Base-by-base conservation (phyloP, 1,140 invertebrate species). In the Leptopilina clavipes region DNA sequence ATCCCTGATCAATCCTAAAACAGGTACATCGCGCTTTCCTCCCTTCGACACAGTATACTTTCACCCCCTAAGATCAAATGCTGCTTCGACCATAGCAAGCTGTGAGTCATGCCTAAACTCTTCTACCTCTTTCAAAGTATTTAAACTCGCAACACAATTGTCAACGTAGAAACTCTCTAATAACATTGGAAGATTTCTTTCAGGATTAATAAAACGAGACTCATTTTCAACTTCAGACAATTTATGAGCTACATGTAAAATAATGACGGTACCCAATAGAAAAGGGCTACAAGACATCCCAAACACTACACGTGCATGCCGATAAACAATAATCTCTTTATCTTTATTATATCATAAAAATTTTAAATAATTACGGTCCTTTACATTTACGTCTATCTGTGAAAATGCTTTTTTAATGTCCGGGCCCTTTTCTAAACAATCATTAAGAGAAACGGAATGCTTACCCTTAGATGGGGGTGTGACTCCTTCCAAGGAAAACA, bases 361-460 rank as follows among this genome's bases (percentile, higher is more conserved):
- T 31, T 83, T 52, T 6, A 88, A 65, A 75, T 81, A 83, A 71
- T 87, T 78, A 70, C 88, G 37, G 76, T 91, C 84, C 0, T 75
- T 65, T 45, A 72, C 48, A 72, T 73, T 17, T 10, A 90, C 17
- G 14, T 40, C 48, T 25, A 91, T 87, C 76, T 88, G 83, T 31
- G 87, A 78, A 83, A 91, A 91, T 0, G 88, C 89, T 70, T 88
- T 88, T 71, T 81, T 78, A 1, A 91, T 89, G 70, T 91, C 90
- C 7, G 80, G 77, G 19, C 88, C 89, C 54, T 74, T 82, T 73
- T 82, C 71, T 0, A 83, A 71, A 54, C 80, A 85, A 17, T 83
- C 59, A 65, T 85, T 86, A 12, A 85, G 44, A 3, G 79, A 74
- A 6, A 75, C 19, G 3, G 71, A 22, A n/a, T 77, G 72, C 65